Base-by-base conservation (phyloP, 2,888 invertebrate species). In the Agrochola macilenta region DNA sequence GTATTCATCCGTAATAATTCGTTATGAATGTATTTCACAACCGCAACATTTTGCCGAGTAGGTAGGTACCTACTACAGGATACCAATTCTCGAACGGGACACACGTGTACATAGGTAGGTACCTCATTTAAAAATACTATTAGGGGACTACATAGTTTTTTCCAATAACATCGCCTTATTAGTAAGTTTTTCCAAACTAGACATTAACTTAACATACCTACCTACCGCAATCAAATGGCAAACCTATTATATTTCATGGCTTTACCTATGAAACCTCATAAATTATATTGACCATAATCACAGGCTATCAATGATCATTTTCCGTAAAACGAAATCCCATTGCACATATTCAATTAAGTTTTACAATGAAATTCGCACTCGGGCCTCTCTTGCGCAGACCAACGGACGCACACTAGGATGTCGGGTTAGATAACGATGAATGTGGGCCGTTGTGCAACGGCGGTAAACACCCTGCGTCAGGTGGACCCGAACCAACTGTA, bases 351-450 rank as follows among this genome's bases (percentile, higher is more conserved):
- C 73, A 66, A 68, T 77, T 78, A 78, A 78, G 46, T 83, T 75
- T 60, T 86, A 86, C 72, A 84, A 75, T 64, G 65, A 86, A 83
- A 83, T 78, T 72, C 58, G 66, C 61, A 61, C 35, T 72, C 52
- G 46, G 54, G 68, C 70, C 74, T 63, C 75, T 80, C 79, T 92
- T 91, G 89, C 91, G 84, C 86, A 89, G 79, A 85, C 23, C 49
- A 68, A 46, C 90, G 90, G 92, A 93, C 90, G 81, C 83, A 78
- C 79, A 87, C 76, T 81, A 93, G 93, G 93, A 93, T 91, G 88
- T 81, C 17, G 58, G 81, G 87, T 92, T 91, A 89, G 87, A 89
- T 90, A 91, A 92, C 87, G 52, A 54, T 69, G 77, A 87, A 87
- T 83, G 84, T 85, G 81, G 82, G 77, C 81, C 89, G 82, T 83